These are phyloP conservation scores for Aphelinus certus DNA, from an alignment of 1,140 invertebrate genomes.

Conservation along the genomic window DNA sequence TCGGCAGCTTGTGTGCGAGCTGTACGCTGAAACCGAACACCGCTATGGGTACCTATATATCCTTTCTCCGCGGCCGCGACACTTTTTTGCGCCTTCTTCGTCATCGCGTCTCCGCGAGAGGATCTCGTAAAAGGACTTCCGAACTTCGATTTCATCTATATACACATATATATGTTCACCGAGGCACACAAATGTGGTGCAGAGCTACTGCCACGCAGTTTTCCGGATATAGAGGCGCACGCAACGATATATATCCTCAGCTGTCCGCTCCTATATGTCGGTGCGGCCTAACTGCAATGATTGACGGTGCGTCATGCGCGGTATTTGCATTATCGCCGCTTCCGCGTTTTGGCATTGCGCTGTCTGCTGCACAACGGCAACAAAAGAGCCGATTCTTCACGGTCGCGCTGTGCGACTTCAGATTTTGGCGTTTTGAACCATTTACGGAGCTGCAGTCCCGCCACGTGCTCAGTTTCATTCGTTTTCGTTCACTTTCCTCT, in stretches of 20 bases:
- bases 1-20: background rate
- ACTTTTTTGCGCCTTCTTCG: too few species aligned
- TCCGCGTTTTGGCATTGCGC: slow-evolving; percentile 17
- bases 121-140: too few species aligned
- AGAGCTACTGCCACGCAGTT: too few species aligned
- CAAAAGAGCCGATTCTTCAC: slow-evolving; percentile 27
- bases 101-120: too few species aligned
- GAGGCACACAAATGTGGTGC: too few species aligned
- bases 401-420: background rate
- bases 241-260: background rate
- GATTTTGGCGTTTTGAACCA: background rate
- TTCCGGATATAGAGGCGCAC: background rate
- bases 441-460: background rate
- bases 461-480: too few species aligned
- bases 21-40: too few species aligned
- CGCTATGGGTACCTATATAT: background rate
- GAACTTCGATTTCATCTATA: too few species aligned
- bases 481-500: too few species aligned
- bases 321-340: slow-evolving; percentile 25
- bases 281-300: slow-evolving; percentile 2
- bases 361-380: background rate
- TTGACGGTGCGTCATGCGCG: slow-evolving; percentile 31
- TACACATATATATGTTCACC: too few species aligned
- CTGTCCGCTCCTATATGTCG: background rate
- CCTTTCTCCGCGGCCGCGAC: background rate